Percentiles rank a stretch among this genome's conserved stretches.
These are phyloP conservation scores for Netelia virgata DNA, from an alignment of 2,888 invertebrate species.

Conservation along the genomic window DNA sequence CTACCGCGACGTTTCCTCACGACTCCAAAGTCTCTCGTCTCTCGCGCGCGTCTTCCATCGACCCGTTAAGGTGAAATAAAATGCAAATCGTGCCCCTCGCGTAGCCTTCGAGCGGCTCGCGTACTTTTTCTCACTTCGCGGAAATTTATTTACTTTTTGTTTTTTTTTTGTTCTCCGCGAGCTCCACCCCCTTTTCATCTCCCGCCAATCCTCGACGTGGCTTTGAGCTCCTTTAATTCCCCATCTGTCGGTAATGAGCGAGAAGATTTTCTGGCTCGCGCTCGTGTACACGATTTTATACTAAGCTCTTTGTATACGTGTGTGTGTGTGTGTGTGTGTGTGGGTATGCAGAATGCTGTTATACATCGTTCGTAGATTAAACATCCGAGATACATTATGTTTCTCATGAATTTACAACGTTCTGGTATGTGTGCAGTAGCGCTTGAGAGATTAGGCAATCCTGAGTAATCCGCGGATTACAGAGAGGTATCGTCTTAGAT, in stretches of 20 bases:
- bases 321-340: too few relatives aligned
- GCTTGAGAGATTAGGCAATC: not conserved
- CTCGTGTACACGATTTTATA: too few relatives aligned
- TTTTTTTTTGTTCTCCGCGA: constrained; percentile 37
- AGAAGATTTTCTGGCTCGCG: too few relatives aligned
- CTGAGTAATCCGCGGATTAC: constrained; percentile 73
- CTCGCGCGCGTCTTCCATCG: constrained; percentile 40
- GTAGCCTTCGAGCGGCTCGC: constrained; percentile 2
- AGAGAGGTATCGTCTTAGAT: constrained; percentile 81
- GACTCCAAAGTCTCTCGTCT: constrained; percentile 25
- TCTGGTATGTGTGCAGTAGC: not conserved
- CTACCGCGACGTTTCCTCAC: constrained; percentile 45
- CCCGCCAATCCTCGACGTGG: not conserved
- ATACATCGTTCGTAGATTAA: not conserved
- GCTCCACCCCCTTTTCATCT: constrained; percentile 10
- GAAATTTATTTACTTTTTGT: constrained; percentile 47
- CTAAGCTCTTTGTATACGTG: too few relatives aligned
- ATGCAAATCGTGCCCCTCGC: constrained; percentile 70
- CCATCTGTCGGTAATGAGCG: too few relatives aligned
- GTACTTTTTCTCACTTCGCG: constrained; percentile 51
- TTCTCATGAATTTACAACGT: not conserved
- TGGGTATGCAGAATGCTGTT: too few relatives aligned
- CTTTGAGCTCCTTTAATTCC: too few relatives aligned
- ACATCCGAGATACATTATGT: constrained; percentile 59
- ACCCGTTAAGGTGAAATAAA: constrained; percentile 71